Evolutionary conservation across 2,797 vertebrate species (phyloP), one percentile per base, ranked within the genome.

Genomic region (Enteromius unitaeniatus): DNA sequence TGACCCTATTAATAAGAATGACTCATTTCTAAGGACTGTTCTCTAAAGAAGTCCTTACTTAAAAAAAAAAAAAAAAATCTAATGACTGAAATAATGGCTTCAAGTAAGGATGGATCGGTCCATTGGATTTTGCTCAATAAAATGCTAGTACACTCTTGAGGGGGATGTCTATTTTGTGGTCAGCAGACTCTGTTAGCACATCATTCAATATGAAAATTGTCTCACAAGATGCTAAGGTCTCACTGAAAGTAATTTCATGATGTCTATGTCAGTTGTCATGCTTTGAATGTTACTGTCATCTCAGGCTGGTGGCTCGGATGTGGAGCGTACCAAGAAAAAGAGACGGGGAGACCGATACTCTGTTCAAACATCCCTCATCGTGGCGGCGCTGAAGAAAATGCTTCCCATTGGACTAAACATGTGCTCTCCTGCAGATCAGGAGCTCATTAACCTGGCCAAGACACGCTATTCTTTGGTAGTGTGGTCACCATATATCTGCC

Each of bases 321-420:
- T 97, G 34, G 97, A 98, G 83, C 95, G 97, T 55, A 97, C 96
- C 13, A 98, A 98, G 94, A 98, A 98, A 95, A 96, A 97, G 91
- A 95, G 95, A 1, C 93, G 97, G 0, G 97, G 97, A 1, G 97
- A 99, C 83, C 96, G 97, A 1, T 99, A 99, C 91, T 98, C 97
- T 0, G 93, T 98, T 81, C 97, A 97, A 91, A 99, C 97, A 0
- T 98, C 97, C 0, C 95, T 99, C 79, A 99, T 99, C 34, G 97
- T 99, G 85, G 98, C 98, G 67, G 96, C 97, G 0, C 92, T 99
- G 51, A 99, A 99, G 94, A 99, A 99, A 95, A 97, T 99, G 97
- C 92, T 99, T 21, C 98, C 98, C 81, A 97, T 99, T 0, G 98
- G 98, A 75, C 94, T 99, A 86, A 99, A 99, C 93, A 99, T 99